Conservation (phyloP, 2,888 invertebrate species). For the Drosophila kokeensis region DNA sequence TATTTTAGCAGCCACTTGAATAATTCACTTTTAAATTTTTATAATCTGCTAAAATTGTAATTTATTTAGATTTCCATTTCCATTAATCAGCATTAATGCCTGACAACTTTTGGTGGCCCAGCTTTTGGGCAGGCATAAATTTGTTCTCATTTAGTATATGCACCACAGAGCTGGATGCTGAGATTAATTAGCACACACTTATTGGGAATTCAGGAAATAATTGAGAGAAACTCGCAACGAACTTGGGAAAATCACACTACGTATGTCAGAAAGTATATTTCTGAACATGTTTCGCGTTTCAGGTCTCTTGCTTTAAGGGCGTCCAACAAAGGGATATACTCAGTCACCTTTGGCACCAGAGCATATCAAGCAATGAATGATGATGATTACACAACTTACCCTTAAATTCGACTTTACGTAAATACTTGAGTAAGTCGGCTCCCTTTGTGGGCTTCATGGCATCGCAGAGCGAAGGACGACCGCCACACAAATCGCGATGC, state of each 20-base stretch:
- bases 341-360: not conserved
- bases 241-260: not conserved
- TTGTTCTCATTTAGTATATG: not conserved
- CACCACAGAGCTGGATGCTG: not conserved
- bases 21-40: not conserved
- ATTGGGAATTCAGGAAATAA: not conserved
- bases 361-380: not conserved
- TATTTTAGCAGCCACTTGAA: slow-evolving; percentile 16
- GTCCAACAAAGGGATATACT: too few relatives aligned
- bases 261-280: not conserved
- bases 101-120: not conserved
- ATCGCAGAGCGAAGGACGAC: slow-evolving; percentile 91
- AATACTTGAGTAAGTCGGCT: slow-evolving; percentile 91
- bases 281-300: not conserved
- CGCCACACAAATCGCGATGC: slow-evolving; percentile 92
- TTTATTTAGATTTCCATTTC: not conserved
- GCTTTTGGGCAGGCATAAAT: not conserved
- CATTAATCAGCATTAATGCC: not conserved
- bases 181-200: too few relatives aligned
- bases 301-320: not conserved
- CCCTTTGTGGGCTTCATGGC: slow-evolving; percentile 96
- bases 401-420: slow-evolving; percentile 93
- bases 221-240: not conserved
- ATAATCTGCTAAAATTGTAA: not conserved
- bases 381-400: slow-evolving; percentile 87